Evolutionary conservation across 1,140 invertebrate genomes (phyloP).

Genomic region (Caligus rogercresseyi): DNA sequence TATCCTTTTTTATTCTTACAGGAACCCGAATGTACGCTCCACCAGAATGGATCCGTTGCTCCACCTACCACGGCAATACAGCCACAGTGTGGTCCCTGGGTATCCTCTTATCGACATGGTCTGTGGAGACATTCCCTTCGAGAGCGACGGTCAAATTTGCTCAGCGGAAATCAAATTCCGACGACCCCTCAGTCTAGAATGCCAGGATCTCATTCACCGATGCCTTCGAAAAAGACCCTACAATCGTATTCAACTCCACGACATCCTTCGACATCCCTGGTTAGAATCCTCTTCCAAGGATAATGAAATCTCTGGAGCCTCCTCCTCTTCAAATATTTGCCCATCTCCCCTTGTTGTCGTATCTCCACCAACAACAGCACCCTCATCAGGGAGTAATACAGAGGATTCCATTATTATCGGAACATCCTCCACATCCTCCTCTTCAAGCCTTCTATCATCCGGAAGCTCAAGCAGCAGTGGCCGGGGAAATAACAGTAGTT

Average conservation of each 20-base stretch:
- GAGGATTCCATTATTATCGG: too few relatives aligned
- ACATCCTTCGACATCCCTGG: conserved; percentile 43
- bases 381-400: too few relatives aligned
- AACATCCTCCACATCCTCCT: too few relatives aligned
- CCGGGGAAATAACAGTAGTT: too few relatives aligned
- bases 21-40: conserved; percentile 46
- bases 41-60: conserved; percentile 44
- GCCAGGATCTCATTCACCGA: conserved; percentile 39
- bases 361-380: too few relatives aligned
- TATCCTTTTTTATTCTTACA: conserved; percentile 28
- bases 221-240: conserved; percentile 37
- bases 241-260: conserved; percentile 36
- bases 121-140: conserved; percentile 48
- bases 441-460: too few relatives aligned
- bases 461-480: too few relatives aligned
- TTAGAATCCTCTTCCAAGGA: conserved; percentile 18
- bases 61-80: conserved; percentile 38
- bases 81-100: conserved; percentile 48
- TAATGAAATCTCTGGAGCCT: too few relatives aligned
- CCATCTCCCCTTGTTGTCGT: too few relatives aligned
- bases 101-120: conserved; percentile 46
- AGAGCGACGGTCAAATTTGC: conserved; percentile 43
- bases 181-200: conserved; percentile 34
- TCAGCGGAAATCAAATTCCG: conserved; percentile 35
- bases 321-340: too few relatives aligned